These are phyloP conservation scores for Chorisops tibialis DNA, from an alignment of 2,888 invertebrate species.

Conservation along the genomic window DNA sequence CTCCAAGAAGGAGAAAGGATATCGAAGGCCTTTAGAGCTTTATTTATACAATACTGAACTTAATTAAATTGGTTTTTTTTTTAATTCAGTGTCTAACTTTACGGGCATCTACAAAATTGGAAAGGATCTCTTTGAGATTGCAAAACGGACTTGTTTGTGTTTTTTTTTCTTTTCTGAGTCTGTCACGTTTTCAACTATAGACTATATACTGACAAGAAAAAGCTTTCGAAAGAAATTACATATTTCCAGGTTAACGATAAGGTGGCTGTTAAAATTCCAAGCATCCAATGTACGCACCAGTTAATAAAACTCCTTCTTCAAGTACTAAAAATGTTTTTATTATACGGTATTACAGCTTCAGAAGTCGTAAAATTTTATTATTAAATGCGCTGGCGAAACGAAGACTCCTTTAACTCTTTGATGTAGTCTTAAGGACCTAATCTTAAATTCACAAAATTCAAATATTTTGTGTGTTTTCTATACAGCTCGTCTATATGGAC, in stretches of 20 bases:
- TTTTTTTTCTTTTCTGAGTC: too few species aligned
- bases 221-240: slow-evolving; percentile 4
- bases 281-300: slow-evolving; percentile 9
- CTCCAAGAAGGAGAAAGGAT: too few species aligned
- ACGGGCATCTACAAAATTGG: too few species aligned
- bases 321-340: slow-evolving; percentile 14
- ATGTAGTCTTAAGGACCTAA: slow-evolving; percentile 1
- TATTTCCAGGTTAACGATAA: slow-evolving; percentile 19
- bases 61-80: too few species aligned
- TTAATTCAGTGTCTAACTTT: too few species aligned
- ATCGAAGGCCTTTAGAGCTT: too few species aligned
- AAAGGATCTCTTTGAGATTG: too few species aligned
- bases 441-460: slow-evolving; percentile 6
- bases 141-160: too few species aligned
- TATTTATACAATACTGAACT: too few species aligned
- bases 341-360: slow-evolving; percentile 5
- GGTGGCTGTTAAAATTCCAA: slow-evolving; percentile 15
- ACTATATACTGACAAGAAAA: too few species aligned
- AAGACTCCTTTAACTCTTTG: slow-evolving; percentile 12
- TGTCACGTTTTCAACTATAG: too few species aligned
- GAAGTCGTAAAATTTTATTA: slow-evolving; percentile 12
- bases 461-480: not conserved
- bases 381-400: slow-evolving; percentile 5
- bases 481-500: too few species aligned
- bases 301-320: slow-evolving; percentile 17